A percentile compares a stretch with the other conserved stretches of the same genome.
Evolutionary conservation across 2,797 vertebrate genomes (phyloP).

Genomic region (Spheniscus humboldti): DNA sequence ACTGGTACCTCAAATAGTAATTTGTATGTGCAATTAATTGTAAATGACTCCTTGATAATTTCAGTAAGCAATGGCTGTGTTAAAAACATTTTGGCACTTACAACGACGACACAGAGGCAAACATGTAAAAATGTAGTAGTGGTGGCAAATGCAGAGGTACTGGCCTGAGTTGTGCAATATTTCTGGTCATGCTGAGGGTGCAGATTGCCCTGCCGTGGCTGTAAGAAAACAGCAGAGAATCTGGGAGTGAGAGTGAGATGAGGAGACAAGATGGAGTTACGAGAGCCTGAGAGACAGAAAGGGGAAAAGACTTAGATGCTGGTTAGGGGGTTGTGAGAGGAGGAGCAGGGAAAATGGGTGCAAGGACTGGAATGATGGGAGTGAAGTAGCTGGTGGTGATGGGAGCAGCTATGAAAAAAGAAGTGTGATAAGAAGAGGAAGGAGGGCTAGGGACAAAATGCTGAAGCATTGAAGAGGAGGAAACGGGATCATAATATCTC

Average conservation of each 20-base stretch:
- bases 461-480: neutral
- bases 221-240: neutral
- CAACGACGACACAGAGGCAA: rapidly evolving
- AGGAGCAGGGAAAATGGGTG: neutral
- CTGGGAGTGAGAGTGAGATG: neutral
- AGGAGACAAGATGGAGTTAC: neutral
- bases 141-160: neutral
- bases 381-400: neutral
- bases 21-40: neutral
- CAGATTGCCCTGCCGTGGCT: neutral
- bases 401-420: neutral
- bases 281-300: neutral
- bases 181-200: neutral
- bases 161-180: too few relatives aligned
- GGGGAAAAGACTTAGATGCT: neutral
- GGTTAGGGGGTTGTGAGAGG: neutral
- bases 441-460: neutral
- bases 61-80: neutral
- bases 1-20: neutral
- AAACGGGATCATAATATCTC: neutral
- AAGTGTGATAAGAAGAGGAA: neutral
- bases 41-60: neutral
- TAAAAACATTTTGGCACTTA: neutral
- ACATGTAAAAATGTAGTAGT: neutral
- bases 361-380: neutral